Evolutionary conservation across 2,113 vertebrate species (phyloP).

Genomic region (Labeo catla): DNA sequence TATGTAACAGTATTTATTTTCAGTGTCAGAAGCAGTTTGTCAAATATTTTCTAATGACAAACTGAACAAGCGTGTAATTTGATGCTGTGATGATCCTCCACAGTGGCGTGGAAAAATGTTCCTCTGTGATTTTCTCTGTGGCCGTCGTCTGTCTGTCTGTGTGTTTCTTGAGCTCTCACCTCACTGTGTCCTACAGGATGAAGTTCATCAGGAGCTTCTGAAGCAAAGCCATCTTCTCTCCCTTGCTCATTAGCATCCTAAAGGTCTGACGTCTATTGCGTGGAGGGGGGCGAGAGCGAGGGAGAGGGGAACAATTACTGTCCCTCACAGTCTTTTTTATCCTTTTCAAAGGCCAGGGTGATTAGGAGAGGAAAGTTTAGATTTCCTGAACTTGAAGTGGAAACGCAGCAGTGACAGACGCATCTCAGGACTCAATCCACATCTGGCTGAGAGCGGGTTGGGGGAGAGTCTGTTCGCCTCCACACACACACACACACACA

Average conservation of each 20-base stretch:
- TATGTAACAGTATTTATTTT: too few relatives aligned
- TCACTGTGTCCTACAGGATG: slow-evolving; percentile 43
- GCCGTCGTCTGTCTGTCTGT: background rate
- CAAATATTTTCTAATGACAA: too few relatives aligned
- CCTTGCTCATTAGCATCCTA: slow-evolving; percentile 75
- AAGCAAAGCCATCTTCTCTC: slow-evolving; percentile 58
- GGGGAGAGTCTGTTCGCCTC: background rate
- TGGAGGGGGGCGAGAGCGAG: slow-evolving; percentile 54
- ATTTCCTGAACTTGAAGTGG: slow-evolving; percentile 85
- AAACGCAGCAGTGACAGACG: slow-evolving; percentile 80
- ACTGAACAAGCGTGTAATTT: too few relatives aligned
- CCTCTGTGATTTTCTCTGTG: background rate
- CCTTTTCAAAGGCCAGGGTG: slow-evolving; percentile 73
- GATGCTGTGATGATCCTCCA: background rate
- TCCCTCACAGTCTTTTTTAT: slow-evolving; percentile 75
- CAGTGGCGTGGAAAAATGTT: background rate
- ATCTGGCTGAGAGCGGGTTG: slow-evolving; percentile 60
- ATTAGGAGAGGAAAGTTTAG: slow-evolving; percentile 82
- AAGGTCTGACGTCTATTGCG: slow-evolving; percentile 69
- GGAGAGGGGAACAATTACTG: slow-evolving; percentile 70
- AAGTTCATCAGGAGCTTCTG: slow-evolving; percentile 50
- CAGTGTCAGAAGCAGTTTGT: too few relatives aligned
- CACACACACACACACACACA: slow-evolving; percentile 3
- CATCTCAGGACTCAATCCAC: slow-evolving; percentile 76
- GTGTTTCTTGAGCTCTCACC: slow-evolving; percentile 8